Evolutionary conservation across 2,888 invertebrate species (phyloP), one percentile per base, ranked within the genome.

Genomic region (Chrysolina haemoptera): DNA sequence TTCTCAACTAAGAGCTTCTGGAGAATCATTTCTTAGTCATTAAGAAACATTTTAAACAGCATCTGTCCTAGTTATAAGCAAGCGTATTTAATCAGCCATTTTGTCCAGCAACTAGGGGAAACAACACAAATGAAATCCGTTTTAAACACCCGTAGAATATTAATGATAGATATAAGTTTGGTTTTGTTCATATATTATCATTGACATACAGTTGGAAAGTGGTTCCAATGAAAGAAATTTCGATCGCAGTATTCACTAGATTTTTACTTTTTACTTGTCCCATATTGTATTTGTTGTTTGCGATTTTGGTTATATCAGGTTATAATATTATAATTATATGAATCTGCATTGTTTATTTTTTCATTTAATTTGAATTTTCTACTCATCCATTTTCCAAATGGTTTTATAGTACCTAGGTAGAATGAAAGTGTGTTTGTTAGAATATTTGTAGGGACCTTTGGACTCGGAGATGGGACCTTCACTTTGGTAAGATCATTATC

Each of bases 11-110:
- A 76, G 76, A 75, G 71, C 78, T 78, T 75, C 78, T 63, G 78
- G 81, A 80, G 77, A 78, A 79, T 76, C 71, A 71, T 81, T 82
- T 82, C 80, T 80, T 81, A 81, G 75, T 75, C 76, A 70, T 78
- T 81, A 79, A 81, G 82, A 81, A 81, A 22, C 76, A 75, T 77
- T 81, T 79, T 80, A 80, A 78, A 70, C 64, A 68, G 46, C 81
- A 81, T 74, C 67, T 53, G 53, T 67, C 40, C 78, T 81, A 81
- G 78, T 78, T 79, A 77, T 81, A 81, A 79, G 81, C 76, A 77
- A 78, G 75, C 72, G 43, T 69, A 67, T 55, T 67, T 78, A 76
- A 76, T 71, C 76, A 68, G 74, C 74, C 75, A 74, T 73, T 75
- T 43, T 71, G 72, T 68, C 71, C 71, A 71, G 70, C 68, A 62